These are phyloP conservation scores for Triops cancriformis DNA, from an alignment of 1,140 invertebrate genomes.

Conservation along the genomic window DNA sequence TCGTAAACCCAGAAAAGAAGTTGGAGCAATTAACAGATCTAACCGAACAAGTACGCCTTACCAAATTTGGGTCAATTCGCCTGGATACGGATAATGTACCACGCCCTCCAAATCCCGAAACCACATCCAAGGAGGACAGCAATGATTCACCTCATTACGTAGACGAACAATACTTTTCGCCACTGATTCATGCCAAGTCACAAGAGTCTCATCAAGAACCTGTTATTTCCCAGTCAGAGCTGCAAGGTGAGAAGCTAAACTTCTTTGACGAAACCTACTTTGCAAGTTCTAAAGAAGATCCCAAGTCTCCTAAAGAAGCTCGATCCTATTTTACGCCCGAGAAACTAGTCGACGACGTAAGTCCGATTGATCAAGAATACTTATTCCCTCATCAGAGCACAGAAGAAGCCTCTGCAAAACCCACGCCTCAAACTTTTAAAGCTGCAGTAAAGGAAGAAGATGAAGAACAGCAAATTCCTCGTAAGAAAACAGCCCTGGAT, in stretches of 20 bases:
- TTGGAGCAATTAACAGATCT: neutral
- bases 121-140: neutral
- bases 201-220: neutral
- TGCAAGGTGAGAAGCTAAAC: neutral
- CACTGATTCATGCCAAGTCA: neutral
- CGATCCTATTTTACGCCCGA: neutral
- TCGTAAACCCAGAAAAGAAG: neutral
- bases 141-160: neutral
- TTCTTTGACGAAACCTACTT: constrained; percentile 21
- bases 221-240: neutral
- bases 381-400: neutral
- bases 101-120: neutral
- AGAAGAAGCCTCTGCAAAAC: neutral
- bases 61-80: constrained; percentile 23
- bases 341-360: neutral
- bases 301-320: neutral
- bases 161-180: neutral
- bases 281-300: neutral
- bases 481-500: constrained; percentile 17
- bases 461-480: neutral
- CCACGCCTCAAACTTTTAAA: neutral
- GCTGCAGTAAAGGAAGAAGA: neutral
- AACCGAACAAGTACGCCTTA: constrained; percentile 16
- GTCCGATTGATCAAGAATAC: constrained; percentile 19
- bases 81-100: constrained; percentile 19